Conservation (phyloP, 2,797 vertebrate species). For the Neomorphus geoffroyi region DNA sequence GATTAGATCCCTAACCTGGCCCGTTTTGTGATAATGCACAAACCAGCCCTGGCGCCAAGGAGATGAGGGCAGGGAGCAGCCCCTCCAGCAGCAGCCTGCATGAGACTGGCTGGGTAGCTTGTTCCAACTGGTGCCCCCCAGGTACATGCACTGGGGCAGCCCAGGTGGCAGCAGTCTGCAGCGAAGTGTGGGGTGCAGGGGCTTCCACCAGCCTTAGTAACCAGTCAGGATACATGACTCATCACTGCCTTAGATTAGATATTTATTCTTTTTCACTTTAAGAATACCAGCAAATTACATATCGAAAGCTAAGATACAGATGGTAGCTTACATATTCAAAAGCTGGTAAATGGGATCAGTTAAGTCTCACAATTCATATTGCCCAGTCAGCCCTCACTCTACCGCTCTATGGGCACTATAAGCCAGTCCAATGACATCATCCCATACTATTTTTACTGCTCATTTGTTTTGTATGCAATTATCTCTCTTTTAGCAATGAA, state of each 20-base stretch:
- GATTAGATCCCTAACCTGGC: neutral
- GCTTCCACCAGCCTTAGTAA: neutral
- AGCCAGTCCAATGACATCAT: neutral
- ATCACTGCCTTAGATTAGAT: neutral
- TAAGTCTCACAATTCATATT: neutral
- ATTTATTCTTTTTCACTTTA: neutral
- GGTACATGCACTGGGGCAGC: fast-evolving
- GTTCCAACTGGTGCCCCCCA: neutral
- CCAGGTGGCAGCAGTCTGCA: neutral
- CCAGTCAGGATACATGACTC: neutral
- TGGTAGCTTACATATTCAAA: neutral
- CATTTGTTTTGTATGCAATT: neutral
- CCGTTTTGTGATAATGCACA: neutral
- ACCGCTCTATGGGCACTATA: neutral
- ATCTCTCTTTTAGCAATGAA: neutral
- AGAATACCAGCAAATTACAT: neutral
- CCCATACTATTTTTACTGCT: neutral
- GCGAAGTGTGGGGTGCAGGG: no score
- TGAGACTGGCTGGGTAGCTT: neutral
- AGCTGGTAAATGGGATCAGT: neutral
- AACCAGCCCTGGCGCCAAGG: fast-evolving
- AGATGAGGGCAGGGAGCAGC: neutral
- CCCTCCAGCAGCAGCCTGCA: neutral
- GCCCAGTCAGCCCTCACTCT: neutral
- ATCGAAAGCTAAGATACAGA: neutral